Conservation (phyloP, 1,140 invertebrate species). For the Drosophila kohkoa region DNA sequence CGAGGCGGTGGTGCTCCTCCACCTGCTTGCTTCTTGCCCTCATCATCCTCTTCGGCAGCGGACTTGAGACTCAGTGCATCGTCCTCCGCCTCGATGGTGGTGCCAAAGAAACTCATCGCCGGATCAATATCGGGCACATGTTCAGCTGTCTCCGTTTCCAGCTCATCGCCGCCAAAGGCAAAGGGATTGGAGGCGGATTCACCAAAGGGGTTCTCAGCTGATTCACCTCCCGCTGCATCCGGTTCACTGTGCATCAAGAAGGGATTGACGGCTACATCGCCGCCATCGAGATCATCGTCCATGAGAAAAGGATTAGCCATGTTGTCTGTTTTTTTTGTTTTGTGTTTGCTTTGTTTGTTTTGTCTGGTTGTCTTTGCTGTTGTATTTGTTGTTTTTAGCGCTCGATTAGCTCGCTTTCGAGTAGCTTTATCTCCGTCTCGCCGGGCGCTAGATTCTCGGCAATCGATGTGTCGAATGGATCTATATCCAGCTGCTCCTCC, state of each 20-base stretch:
- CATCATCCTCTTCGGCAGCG: slow-evolving; percentile 73
- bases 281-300: slow-evolving; percentile 87
- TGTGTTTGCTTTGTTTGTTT: not conserved
- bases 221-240: slow-evolving; percentile 24
- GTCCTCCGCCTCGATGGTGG: slow-evolving; percentile 77
- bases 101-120: slow-evolving; percentile 77
- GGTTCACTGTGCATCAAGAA: slow-evolving; percentile 81
- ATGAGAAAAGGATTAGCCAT: slow-evolving; percentile 93
- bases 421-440: slow-evolving; percentile 90
- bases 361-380: slow-evolving; percentile 33
- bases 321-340: slow-evolving; percentile 46
- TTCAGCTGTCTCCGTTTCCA: slow-evolving; percentile 62
- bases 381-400: slow-evolving; percentile 54
- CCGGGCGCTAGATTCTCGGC: slow-evolving; percentile 91
- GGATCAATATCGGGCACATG: slow-evolving; percentile 65
- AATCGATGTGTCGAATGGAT: slow-evolving; percentile 93
- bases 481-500: slow-evolving; percentile 85
- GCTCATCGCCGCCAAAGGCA: slow-evolving; percentile 85
- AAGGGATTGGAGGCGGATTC: slow-evolving; percentile 87
- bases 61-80: slow-evolving; percentile 77
- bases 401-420: slow-evolving; percentile 90
- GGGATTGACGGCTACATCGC: slow-evolving; percentile 87
- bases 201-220: slow-evolving; percentile 75
- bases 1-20: slow-evolving; percentile 86
- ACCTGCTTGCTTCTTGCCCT: slow-evolving; percentile 65